Evolutionary conservation across 2,113 vertebrate species (phyloP), one percentile per base, ranked within the genome.

Genomic region (Sander lucioperca): DNA sequence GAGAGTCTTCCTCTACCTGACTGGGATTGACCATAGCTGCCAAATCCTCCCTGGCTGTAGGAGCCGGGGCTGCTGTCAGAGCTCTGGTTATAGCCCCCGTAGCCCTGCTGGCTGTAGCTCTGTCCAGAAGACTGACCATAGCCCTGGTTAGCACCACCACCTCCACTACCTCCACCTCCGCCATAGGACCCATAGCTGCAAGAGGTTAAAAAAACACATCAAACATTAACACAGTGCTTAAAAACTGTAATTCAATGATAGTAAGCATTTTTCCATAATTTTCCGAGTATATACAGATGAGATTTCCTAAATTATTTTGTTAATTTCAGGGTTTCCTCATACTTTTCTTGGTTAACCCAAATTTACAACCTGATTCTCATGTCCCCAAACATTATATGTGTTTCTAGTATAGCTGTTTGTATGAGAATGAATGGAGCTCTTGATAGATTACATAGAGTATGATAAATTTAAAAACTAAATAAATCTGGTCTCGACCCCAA

Each of bases 121-220:
- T 96, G 96, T 19, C 43, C 93, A 51, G 96, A 82, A 30, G 96
- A 94, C 87, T 97, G 96, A 56, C 93, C 93, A 30, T 97, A 97
- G 79, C 96, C 94, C 85, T 97, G 97, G n/a, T 91, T 92, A 2
- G 94, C 95, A 30, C 96, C 96, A 1, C 96, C 79, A 10, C 83
- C 72, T 0, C n/a, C n/a, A n/a, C n/a, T n/a, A n/a, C n/a, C n/a
- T n/a, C 61, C 71, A 4, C 77, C 80, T 9, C 84, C 92, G 16
- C 96, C 95, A 76, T 97, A 97, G 0, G 95, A 94, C 53, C 96
- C 95, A 33, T 97, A 97, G 57, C 96, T 97, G 88, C 74, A 12
- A n/a, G 77, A 30, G 18, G 30, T 25, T 1, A 11, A 23, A 27
- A 21, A 43, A 15, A 66, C 14, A 75, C 12, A 82, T 18, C n/a